Conservation (phyloP, 2,113 vertebrate species). For the Neodon shergylaensis region DNA sequence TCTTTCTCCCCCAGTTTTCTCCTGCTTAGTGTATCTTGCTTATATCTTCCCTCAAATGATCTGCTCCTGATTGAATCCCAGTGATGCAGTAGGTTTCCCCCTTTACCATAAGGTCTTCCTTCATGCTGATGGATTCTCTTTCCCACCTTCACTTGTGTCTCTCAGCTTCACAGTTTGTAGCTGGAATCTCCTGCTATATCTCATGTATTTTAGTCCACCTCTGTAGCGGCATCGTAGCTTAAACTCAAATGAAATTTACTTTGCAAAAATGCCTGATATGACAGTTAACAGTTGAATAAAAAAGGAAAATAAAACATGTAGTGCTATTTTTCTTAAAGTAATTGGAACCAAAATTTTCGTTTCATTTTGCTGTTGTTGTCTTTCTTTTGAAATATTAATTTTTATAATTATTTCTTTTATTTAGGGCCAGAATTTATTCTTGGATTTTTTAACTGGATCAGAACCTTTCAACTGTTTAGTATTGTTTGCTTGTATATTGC, state of each 20-base stretch:
- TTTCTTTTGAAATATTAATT: neutral
- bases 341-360: neutral
- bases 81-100: neutral
- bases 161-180: neutral
- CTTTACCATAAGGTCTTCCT: neutral
- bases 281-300: neutral
- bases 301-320: neutral
- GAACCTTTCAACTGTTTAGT: neutral
- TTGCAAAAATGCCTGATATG: neutral
- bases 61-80: neutral
- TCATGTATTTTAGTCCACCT: neutral
- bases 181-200: neutral
- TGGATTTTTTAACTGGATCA: neutral
- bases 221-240: rapidly evolving
- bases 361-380: no score
- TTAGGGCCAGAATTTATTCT: neutral
- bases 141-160: rapidly evolving
- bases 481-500: neutral
- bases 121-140: neutral
- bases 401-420: neutral
- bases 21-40: neutral
- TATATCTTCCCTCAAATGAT: neutral
- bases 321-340: neutral
- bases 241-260: neutral
- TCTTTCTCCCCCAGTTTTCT: neutral